These are phyloP conservation scores for Iphiclides podalirius DNA, from an alignment of 2,888 invertebrate genomes.

Conservation along the genomic window DNA sequence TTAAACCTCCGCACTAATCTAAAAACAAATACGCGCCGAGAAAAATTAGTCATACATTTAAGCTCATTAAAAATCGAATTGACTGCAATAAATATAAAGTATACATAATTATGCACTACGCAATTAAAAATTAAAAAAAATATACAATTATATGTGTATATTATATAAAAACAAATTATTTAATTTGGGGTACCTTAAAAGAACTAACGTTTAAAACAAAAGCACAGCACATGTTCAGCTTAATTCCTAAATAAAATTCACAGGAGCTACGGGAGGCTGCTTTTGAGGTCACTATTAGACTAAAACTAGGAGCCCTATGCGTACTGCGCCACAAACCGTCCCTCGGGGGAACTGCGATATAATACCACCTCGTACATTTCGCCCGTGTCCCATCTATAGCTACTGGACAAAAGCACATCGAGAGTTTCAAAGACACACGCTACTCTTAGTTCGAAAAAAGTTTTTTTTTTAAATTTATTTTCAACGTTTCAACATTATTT, in stretches of 20 bases:
- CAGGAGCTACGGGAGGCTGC: constrained; percentile 63
- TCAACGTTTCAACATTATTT: constrained; percentile 43
- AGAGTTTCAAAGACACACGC: constrained; percentile 75
- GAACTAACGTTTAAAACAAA: constrained; percentile 77
- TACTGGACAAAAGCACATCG: constrained; percentile 76
- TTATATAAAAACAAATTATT: constrained; percentile 59
- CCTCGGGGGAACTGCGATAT: constrained; percentile 28
- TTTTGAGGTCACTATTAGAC: constrained; percentile 59
- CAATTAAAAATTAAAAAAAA: constrained; percentile 43
- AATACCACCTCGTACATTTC: constrained; percentile 20
- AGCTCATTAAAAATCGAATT: constrained; percentile 64
- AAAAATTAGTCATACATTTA: constrained; percentile 50
- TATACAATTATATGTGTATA: constrained; percentile 20
- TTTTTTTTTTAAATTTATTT: constrained; percentile 34
- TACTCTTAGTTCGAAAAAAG: constrained; percentile 59
- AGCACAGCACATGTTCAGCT: constrained; percentile 80
- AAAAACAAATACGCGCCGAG: constrained; percentile 44
- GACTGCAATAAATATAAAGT: constrained; percentile 74
- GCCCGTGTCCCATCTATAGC: constrained; percentile 55
- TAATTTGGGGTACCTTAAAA: constrained; percentile 65
- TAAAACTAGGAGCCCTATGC: constrained; percentile 72
- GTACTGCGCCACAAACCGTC: constrained; percentile 42
- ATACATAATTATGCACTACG: constrained; percentile 37
- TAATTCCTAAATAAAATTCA: constrained; percentile 69
- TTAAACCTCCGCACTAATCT: constrained; percentile 41